Conservation (phyloP, 2,888 invertebrate species). For the Limnephilus lunatus region DNA sequence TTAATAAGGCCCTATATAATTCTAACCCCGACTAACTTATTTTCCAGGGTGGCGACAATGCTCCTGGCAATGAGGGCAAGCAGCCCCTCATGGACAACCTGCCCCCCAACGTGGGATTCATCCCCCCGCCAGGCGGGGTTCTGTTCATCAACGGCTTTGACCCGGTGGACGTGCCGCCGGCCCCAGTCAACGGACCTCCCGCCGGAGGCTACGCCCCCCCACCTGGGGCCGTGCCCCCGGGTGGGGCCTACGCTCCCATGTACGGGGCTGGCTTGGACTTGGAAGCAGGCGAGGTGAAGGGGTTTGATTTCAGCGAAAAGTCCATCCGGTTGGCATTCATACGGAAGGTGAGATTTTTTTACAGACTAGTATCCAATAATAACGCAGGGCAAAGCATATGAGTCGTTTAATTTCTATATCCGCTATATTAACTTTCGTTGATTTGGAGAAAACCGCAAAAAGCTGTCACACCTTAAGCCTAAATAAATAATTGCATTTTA, state of each 20-base stretch:
- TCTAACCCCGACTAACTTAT: not conserved
- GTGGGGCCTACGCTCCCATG: slow-evolving; percentile 60
- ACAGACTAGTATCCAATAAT: too few relatives aligned
- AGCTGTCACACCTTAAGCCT: too few relatives aligned
- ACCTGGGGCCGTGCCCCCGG: slow-evolving; percentile 62
- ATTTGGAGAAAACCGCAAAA: too few relatives aligned
- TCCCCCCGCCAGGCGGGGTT: not conserved
- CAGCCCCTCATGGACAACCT: not conserved
- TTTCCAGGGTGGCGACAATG: slow-evolving; percentile 34
- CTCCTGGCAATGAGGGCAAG: not conserved
- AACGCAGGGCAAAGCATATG: too few relatives aligned
- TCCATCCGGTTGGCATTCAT: slow-evolving; percentile 85
- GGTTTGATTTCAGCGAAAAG: slow-evolving; percentile 85
- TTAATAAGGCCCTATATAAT: too few relatives aligned
- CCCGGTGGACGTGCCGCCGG: not conserved
- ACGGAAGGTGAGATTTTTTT: slow-evolving; percentile 76
- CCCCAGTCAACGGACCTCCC: slow-evolving; percentile 36
- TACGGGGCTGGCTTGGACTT: slow-evolving; percentile 68
- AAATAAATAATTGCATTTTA: too few relatives aligned
- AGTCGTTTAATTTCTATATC: too few relatives aligned
- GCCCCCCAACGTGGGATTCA: not conserved
- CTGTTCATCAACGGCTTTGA: not conserved
- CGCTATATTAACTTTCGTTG: too few relatives aligned
- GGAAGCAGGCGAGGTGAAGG: slow-evolving; percentile 80
- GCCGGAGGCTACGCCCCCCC: slow-evolving; percentile 48